Percentiles rank a stretch among this genome's conserved stretches.
Evolutionary conservation across 1,140 invertebrate species (phyloP).

Genomic region (Octopus bimaculoides): DNA sequence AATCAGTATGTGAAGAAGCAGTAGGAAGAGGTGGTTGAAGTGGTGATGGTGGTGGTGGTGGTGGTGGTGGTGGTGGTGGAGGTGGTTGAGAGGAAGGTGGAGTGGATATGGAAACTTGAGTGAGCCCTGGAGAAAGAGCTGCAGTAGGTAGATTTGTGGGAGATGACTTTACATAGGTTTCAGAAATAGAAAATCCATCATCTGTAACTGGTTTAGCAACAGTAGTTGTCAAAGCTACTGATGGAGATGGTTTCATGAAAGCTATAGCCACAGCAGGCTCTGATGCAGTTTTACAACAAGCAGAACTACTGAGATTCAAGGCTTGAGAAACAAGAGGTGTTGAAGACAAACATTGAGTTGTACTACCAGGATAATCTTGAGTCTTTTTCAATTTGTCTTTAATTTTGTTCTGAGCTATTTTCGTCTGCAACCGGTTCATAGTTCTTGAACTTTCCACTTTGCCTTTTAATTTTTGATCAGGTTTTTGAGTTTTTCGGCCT

Average conservation of each 20-base stretch:
- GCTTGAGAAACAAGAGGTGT: slow-evolving; percentile 15
- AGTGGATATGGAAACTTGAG: background rate
- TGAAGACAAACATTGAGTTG: slow-evolving; percentile 36
- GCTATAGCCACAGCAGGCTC: background rate
- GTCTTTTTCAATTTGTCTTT: slow-evolving; percentile 58
- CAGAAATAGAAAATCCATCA: slow-evolving; percentile 19
- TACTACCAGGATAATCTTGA: slow-evolving; percentile 36
- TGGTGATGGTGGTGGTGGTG: background rate
- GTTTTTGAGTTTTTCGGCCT: slow-evolving; percentile 44
- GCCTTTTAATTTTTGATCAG: slow-evolving; percentile 36
- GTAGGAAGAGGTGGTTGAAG: background rate
- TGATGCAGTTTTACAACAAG: background rate
- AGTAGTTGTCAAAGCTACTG: background rate
- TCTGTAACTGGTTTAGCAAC: slow-evolving; percentile 16
- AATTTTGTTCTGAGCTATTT: slow-evolving; percentile 61
- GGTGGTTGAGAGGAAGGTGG: background rate
- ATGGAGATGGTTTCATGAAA: background rate
- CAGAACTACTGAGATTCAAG: background rate
- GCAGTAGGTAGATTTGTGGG: slow-evolving; percentile 17
- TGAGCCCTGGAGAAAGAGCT: slow-evolving; percentile 28
- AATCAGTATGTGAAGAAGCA: background rate
- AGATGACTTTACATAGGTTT: slow-evolving; percentile 17
- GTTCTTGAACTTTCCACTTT: slow-evolving; percentile 57
- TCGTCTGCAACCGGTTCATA: slow-evolving; percentile 60
- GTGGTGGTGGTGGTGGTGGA: background rate